phyloP scores from a whole-genome alignment of 2,797 vertebrate genomes.

The Lacerta agilis region DNA sequence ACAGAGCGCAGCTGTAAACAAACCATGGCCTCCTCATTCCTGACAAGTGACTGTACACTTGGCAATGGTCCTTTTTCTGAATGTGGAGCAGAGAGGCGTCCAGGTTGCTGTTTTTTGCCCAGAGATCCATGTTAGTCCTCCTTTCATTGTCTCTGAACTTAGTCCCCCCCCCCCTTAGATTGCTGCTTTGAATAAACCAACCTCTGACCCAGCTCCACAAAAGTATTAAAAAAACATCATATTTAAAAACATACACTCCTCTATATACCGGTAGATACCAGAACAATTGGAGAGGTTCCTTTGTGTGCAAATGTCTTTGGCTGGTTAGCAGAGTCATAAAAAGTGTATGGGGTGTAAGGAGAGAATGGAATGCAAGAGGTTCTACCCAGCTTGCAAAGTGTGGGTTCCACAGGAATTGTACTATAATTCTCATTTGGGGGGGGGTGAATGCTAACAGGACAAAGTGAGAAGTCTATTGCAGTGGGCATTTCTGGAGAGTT shows the following conservation, averaged over 20 bases:
- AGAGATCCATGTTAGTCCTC: not conserved
- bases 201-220: too few relatives aligned
- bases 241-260: not conserved
- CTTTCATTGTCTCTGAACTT: not conserved
- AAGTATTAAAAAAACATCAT: not conserved
- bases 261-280: not conserved
- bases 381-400: not conserved
- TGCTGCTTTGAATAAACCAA: not conserved
- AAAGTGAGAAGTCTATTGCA: not conserved
- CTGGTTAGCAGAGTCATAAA: not conserved
- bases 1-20: not conserved
- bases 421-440: not conserved
- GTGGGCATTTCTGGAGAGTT: not conserved
- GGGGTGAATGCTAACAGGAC: not conserved
- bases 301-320: not conserved
- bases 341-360: not conserved
- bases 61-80: not conserved
- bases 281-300: not conserved
- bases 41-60: not conserved
- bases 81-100: not conserved
- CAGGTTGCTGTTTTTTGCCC: slow-evolving; percentile 4
- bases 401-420: not conserved
- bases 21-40: fast-evolving
- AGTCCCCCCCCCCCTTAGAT: not conserved
- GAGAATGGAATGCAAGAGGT: not conserved